These are phyloP conservation scores for Clinocottus analis DNA, from an alignment of 2,113 vertebrate species.

Conservation along the genomic window DNA sequence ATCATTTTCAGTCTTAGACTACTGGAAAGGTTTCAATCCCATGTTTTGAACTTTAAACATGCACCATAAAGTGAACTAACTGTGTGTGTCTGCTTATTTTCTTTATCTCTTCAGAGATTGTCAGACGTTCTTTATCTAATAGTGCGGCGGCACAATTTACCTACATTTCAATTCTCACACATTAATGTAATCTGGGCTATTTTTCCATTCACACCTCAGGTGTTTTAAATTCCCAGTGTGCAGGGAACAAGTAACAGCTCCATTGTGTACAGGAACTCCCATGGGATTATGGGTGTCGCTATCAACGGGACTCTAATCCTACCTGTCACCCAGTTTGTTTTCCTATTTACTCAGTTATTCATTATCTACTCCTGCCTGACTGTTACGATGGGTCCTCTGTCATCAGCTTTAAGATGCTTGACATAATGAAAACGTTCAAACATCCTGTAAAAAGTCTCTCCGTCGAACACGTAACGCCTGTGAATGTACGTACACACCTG, in stretches of 20 bases:
- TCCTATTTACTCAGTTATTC: neutral
- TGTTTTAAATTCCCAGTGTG: neutral
- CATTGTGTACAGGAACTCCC: neutral
- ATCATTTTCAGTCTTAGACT: constrained; percentile 1
- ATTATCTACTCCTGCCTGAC: neutral
- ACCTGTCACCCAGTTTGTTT: constrained; percentile 2
- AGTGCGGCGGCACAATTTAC: neutral
- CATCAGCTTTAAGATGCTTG: neutral
- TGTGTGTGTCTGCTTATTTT: neutral
- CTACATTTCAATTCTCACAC: neutral
- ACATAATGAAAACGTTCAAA: neutral
- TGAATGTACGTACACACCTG: neutral
- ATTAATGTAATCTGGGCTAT: neutral
- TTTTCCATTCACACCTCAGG: neutral
- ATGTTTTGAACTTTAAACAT: constrained; percentile 4
- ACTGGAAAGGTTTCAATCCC: neutral
- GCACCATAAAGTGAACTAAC: neutral
- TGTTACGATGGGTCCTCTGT: neutral
- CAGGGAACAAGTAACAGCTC: neutral
- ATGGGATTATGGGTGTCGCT: constrained; percentile 19
- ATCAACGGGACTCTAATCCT: neutral
- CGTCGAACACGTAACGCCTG: neutral
- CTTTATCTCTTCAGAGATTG: neutral
- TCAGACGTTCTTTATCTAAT: neutral
- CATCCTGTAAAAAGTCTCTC: neutral